A percentile compares a stretch with the other conserved stretches of the same genome.
phyloP scores from a whole-genome alignment of 2,113 vertebrate species.

The Coracopsis vasa region DNA sequence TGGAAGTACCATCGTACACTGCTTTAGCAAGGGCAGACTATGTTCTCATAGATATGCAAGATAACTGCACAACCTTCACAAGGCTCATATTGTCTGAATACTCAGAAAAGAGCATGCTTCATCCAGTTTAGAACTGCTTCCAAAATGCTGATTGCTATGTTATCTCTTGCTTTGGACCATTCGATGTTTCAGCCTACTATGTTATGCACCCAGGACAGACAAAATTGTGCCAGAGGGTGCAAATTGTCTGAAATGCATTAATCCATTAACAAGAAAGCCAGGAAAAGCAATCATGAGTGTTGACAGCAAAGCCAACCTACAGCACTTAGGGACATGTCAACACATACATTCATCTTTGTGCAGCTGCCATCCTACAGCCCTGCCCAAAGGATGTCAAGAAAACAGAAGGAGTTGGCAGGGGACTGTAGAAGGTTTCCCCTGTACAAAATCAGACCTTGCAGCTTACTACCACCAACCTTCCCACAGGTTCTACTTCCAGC shows the following conservation, averaged over 20 bases:
- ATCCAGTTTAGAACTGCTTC: background rate
- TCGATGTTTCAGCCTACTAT: accelerated
- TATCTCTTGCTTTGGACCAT: background rate
- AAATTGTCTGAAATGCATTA: background rate
- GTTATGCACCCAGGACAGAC: accelerated
- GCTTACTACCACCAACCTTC: background rate
- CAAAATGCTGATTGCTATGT: background rate
- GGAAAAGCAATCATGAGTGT: background rate
- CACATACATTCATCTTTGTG: accelerated
- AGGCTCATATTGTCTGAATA: background rate
- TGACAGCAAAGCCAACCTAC: background rate
- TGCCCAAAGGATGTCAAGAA: background rate
- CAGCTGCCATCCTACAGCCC: background rate
- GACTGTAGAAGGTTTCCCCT: accelerated
- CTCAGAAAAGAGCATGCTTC: background rate
- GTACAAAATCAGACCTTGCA: background rate
- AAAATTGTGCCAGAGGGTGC: background rate
- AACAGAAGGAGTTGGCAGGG: background rate
- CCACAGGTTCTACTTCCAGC: background rate
- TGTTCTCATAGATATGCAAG: background rate
- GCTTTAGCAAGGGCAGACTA: background rate
- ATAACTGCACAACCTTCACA: background rate
- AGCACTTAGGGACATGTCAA: background rate
- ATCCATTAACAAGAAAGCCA: background rate
- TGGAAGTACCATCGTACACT: accelerated